Percentiles rank a stretch among this genome's conserved stretches.
Evolutionary conservation across 2,888 invertebrate species (phyloP).

Genomic region (Cinara cedri): DNA sequence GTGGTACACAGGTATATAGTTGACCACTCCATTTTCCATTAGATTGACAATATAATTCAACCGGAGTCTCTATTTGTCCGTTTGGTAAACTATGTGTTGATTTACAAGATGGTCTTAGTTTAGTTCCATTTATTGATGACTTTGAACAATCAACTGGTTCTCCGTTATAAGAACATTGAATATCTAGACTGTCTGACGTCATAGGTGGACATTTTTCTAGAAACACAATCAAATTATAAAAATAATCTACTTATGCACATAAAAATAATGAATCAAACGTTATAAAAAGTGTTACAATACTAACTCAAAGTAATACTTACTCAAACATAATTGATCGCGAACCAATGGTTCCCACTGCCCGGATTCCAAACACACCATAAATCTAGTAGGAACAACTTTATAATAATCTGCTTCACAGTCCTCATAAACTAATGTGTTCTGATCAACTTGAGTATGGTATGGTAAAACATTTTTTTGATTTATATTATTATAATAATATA

Average conservation of each 20-base stretch:
- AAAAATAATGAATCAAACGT: background rate
- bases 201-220: constrained; percentile 59
- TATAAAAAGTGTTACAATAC: background rate
- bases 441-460: background rate
- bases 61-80: constrained; percentile 19
- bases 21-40: constrained; percentile 58
- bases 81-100: constrained; percentile 51
- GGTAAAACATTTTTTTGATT: background rate
- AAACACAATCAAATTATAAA: constrained; percentile 19
- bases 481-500: background rate
- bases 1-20: constrained; percentile 59
- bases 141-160: constrained; percentile 57
- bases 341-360: background rate
- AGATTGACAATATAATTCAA: constrained; percentile 56
- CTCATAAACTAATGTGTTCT: background rate
- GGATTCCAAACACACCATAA: background rate
- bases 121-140: constrained; percentile 58
- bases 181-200: constrained; percentile 58
- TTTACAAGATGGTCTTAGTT: constrained; percentile 58
- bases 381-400: background rate
- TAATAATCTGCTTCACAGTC: constrained; percentile 12
- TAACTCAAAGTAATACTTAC: background rate
- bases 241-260: no score
- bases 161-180: constrained; percentile 58
- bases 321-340: constrained; percentile 26